Conservation (phyloP, 64 coral and sea anemone genomes). For the Montipora sp. region DNA sequence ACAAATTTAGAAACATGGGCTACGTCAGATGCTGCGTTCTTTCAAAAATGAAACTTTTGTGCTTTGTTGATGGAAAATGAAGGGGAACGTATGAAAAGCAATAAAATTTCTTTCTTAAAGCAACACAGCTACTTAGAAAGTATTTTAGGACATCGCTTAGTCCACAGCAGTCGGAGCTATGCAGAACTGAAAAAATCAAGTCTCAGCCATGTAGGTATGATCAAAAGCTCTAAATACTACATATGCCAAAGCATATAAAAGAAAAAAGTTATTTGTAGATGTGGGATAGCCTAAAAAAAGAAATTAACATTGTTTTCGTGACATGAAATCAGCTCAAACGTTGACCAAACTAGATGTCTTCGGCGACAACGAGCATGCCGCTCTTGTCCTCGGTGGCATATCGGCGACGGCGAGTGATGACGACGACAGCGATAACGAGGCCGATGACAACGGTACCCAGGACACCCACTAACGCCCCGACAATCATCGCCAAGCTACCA, state of each 20-base stretch:
- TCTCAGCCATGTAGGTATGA: too few species aligned
- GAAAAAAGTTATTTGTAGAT: too few species aligned
- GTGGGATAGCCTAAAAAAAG: too few species aligned
- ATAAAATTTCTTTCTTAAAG: background rate
- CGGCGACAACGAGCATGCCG: background rate
- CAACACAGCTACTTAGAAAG: background rate
- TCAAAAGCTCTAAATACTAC: too few species aligned
- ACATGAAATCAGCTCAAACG: background rate
- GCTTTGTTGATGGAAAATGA: background rate
- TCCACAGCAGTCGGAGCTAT: background rate
- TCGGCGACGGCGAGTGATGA: slow-evolving; percentile 8
- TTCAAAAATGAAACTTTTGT: background rate
- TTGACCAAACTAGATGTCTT: slow-evolving; percentile 1
- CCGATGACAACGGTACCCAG: slow-evolving; percentile 15
- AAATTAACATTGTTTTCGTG: too few species aligned
- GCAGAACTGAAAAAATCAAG: too few species aligned
- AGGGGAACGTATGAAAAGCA: background rate
- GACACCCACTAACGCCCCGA: slow-evolving; percentile 11
- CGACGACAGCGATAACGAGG: background rate
- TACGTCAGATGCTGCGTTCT: background rate
- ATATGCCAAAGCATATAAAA: too few species aligned
- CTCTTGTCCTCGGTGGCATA: background rate
- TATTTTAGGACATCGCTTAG: background rate
- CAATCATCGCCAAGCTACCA: slow-evolving; percentile 6
- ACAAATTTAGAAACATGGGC: too few species aligned